A percentile compares a stretch with the other conserved stretches of the same genome.
phyloP scores from a whole-genome alignment of 2,888 invertebrate genomes.

The Andrena minutula region DNA sequence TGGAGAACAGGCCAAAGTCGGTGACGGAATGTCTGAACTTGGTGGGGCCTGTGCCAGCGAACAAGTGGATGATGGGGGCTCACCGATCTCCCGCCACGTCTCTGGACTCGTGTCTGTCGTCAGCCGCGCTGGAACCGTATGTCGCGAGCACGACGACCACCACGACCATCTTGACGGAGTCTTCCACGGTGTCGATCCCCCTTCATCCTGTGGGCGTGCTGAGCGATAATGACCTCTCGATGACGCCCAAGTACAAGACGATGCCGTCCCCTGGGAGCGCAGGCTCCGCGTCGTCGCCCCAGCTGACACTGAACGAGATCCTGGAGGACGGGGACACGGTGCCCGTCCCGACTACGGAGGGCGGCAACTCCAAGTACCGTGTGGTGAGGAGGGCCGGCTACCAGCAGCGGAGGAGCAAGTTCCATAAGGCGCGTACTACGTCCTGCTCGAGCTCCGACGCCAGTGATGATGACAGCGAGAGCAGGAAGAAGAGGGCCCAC shows the following conservation, averaged over 20 bases:
- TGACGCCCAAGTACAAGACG: slow-evolving; percentile 86
- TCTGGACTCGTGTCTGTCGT: slow-evolving; percentile 66
- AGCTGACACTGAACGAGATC: slow-evolving; percentile 88
- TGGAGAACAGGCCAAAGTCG: slow-evolving; percentile 77
- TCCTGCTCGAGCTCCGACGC: slow-evolving; percentile 98
- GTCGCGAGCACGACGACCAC: slow-evolving; percentile 73
- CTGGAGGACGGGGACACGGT: slow-evolving; percentile 88
- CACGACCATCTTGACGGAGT: slow-evolving; percentile 86
- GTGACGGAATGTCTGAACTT: slow-evolving; percentile 79
- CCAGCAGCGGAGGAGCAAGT: slow-evolving; percentile 89
- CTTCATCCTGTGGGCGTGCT: slow-evolving; percentile 82
- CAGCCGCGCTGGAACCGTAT: slow-evolving; percentile 41
- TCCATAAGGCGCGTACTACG: slow-evolving; percentile 91
- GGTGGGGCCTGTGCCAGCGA: slow-evolving; percentile 71
- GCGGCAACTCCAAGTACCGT: slow-evolving; percentile 72
- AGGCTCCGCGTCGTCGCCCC: slow-evolving; percentile 82
- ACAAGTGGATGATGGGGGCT: slow-evolving; percentile 83
- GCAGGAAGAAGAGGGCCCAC: slow-evolving; percentile 92
- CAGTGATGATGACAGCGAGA: slow-evolving; percentile 94
- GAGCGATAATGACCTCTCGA: slow-evolving; percentile 75
- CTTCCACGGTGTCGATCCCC: slow-evolving; percentile 87
- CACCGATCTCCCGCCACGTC: slow-evolving; percentile 75
- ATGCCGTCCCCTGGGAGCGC: slow-evolving; percentile 87
- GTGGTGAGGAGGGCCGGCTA: slow-evolving; percentile 81
- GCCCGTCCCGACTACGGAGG: slow-evolving; percentile 52